These are phyloP conservation scores for Rhineura floridana DNA, from an alignment of 2,113 vertebrate species.

Conservation along the genomic window DNA sequence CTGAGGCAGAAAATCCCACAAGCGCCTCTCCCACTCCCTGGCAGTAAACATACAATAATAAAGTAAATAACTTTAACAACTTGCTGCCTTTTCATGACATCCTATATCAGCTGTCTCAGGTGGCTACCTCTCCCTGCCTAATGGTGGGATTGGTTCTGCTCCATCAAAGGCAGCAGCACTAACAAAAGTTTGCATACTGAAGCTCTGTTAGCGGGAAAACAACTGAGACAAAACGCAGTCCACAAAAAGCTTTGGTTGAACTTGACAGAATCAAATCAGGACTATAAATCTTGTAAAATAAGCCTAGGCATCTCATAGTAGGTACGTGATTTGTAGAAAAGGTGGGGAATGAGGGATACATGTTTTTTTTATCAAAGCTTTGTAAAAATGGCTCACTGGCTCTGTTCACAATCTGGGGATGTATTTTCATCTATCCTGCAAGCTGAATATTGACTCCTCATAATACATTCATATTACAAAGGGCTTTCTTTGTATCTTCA, in stretches of 20 bases:
- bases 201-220: neutral
- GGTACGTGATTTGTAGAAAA: neutral
- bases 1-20: no score
- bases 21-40: no score
- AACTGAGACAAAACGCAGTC: neutral
- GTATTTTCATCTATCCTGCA: neutral
- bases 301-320: no score
- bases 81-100: no score
- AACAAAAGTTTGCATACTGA: slow-evolving; percentile 10
- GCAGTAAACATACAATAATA: no score
- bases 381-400: neutral
- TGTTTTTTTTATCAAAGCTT: neutral
- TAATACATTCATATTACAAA: neutral
- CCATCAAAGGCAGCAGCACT: neutral
- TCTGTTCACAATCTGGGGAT: neutral
- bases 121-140: no score
- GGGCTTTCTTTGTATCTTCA: neutral
- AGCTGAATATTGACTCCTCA: neutral
- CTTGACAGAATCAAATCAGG: neutral
- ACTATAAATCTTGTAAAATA: neutral
- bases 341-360: neutral
- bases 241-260: neutral
- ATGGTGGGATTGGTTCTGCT: no score
- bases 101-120: no score
- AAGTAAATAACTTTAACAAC: no score